Evolutionary conservation across 2,888 invertebrate species (phyloP).

Genomic region (Oscheius sp.): DNA sequence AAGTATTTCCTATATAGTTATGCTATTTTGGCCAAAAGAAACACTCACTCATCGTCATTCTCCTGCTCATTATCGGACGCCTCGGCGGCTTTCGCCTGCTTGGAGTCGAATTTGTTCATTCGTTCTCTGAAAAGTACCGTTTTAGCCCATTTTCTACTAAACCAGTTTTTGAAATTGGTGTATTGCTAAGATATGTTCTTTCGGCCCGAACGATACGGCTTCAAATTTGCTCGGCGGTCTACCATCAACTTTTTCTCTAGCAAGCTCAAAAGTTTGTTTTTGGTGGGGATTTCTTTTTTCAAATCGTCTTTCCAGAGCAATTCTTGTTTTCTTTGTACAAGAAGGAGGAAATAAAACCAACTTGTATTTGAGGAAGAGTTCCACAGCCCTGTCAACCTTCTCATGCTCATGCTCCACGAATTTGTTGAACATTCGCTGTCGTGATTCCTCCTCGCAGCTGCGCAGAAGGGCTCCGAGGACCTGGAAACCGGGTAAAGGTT

Average conservation of each 20-base stretch:
- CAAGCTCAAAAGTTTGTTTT: too few relatives aligned
- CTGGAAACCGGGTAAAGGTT: conserved; percentile 35
- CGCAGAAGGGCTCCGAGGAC: conserved; percentile 88
- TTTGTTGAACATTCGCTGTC: conserved; percentile 90
- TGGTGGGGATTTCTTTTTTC: too few relatives aligned
- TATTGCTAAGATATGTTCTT: too few relatives aligned
- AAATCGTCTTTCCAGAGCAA: too few relatives aligned
- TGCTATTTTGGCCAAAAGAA: neutral
- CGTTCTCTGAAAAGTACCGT: conserved; percentile 40
- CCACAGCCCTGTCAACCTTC: conserved; percentile 94
- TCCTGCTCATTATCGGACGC: conserved; percentile 22
- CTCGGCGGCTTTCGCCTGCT: conserved; percentile 32
- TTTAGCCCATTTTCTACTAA: neutral
- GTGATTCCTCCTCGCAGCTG: conserved; percentile 89
- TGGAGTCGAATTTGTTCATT: conserved; percentile 53
- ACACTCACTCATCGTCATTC: conserved; percentile 43
- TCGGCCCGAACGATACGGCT: too few relatives aligned
- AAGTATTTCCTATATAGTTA: conserved; percentile 74
- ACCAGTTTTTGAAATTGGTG: too few relatives aligned
- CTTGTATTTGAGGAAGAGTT: conserved; percentile 90
- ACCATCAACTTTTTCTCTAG: too few relatives aligned
- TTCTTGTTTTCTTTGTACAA: too few relatives aligned
- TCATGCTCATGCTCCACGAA: conserved; percentile 98
- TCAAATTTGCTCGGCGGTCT: too few relatives aligned
- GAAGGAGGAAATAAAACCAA: conserved; percentile 1